Conservation (phyloP, 1,140 invertebrate genomes). For the Dinoponera quadriceps region DNA sequence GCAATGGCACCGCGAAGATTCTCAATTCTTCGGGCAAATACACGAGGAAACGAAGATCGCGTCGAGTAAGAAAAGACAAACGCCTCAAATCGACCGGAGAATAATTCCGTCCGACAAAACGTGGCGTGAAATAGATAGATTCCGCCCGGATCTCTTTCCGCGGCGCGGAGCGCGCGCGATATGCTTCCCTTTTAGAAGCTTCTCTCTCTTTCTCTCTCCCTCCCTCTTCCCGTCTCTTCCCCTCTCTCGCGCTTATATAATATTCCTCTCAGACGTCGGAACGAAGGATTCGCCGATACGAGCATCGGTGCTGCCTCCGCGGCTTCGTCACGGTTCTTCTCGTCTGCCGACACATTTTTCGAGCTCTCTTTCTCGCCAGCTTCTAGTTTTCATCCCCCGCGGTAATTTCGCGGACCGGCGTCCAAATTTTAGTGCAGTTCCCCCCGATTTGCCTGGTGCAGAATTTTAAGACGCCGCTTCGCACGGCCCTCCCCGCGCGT, state of each 20-base stretch:
- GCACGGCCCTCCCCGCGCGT: conserved; percentile 13
- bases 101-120: conserved; percentile 51
- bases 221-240: too few relatives aligned
- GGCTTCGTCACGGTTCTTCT: conserved; percentile 8
- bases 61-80: conserved; percentile 48
- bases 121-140: conserved; percentile 33
- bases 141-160: conserved; percentile 14
- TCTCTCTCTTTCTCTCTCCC: neutral
- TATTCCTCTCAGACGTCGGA: conserved; percentile 32
- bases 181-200: conserved; percentile 26
- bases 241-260: conserved; percentile 25
- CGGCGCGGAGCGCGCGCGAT: conserved; percentile 6
- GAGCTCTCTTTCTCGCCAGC: neutral
- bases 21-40: conserved; percentile 46
- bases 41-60: conserved; percentile 24
- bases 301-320: too few relatives aligned
- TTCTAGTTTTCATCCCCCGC: conserved; percentile 42
- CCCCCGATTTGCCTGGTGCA: conserved; percentile 26
- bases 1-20: conserved; percentile 9
- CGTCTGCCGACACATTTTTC: neutral
- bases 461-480: conserved; percentile 39
- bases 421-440: conserved; percentile 40
- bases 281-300: conserved; percentile 10
- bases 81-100: conserved; percentile 31
- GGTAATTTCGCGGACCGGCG: conserved; percentile 11